phyloP scores from a whole-genome alignment of 2,797 vertebrate genomes.

The Hyperoplus lanceolatus region DNA sequence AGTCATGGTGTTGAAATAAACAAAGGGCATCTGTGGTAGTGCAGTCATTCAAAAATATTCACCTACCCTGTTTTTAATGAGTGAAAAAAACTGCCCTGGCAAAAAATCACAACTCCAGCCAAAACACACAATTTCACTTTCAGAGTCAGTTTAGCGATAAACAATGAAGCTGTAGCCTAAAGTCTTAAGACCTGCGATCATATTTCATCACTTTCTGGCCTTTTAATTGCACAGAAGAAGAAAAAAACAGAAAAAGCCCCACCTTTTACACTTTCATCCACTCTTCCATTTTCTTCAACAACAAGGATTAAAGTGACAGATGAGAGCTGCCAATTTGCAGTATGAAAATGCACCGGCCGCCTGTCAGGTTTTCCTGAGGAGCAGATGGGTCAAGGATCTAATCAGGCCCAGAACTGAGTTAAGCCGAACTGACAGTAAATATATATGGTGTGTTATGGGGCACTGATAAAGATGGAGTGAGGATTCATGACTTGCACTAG shows the following conservation, averaged over 20 bases:
- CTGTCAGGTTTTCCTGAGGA: slow-evolving; percentile 60
- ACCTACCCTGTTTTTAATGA: not conserved
- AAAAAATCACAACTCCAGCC: not conserved
- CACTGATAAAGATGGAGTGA: slow-evolving; percentile 63
- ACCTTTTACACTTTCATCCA: slow-evolving; percentile 64
- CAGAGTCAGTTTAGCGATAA: not conserved
- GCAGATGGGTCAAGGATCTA: slow-evolving; percentile 74
- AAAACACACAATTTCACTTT: not conserved
- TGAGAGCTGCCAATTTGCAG: slow-evolving; percentile 57
- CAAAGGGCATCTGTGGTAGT: not conserved
- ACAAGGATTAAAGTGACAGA: slow-evolving; percentile 59
- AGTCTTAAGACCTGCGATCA: not conserved
- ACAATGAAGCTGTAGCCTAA: not conserved
- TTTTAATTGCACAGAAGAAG: not conserved
- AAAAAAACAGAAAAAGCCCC: slow-evolving; percentile 1
- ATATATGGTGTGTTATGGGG: slow-evolving; percentile 1
- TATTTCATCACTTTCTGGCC: not conserved
- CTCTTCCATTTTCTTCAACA: slow-evolving; percentile 23
- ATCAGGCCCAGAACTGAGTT: slow-evolving; percentile 62
- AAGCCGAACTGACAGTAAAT: slow-evolving; percentile 54
- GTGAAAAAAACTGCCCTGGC: not conserved
- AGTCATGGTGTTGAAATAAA: slow-evolving; percentile 18
- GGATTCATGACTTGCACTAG: not conserved
- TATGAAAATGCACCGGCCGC: slow-evolving; percentile 38
- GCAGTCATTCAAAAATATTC: not conserved